Base-by-base conservation (phyloP, 2,888 invertebrate genomes). In the Chouioia cunea region DNA sequence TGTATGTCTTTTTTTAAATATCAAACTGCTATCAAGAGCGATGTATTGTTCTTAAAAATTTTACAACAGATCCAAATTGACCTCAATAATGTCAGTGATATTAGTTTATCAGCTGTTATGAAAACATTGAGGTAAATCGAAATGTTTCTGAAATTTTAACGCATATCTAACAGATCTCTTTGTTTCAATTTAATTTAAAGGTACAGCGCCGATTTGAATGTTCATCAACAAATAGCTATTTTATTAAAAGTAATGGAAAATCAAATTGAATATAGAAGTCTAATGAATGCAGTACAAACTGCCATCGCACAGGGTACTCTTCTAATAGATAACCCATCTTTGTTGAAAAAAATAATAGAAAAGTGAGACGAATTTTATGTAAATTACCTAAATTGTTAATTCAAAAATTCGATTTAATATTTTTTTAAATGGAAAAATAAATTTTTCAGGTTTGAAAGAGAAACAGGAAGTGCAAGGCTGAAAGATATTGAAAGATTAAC, bases 401-500 rank as follows among this genome's bases (percentile, higher is more conserved):
- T 56, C 8, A 56, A 56, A 18, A 43, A n/a, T n/a, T n/a, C n/a
- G 4, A 18, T 22, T 6, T 44, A 63, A 60, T 68, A 14, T 20
- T 73, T 47, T 43, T 56, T 58, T 52, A 16, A 57, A 62, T 50
- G 36, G 12, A 16, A 6, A 44, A 52, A 43, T 46, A 6, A 52
- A 44, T 60, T 68, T 52, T 46, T 52, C 22, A 84, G 87, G 72
- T 87, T 91, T 20, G 81, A 86, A 10, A 77, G 82, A 2, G 84
- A 89, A 36, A 80, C 92, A 0, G 74, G 86, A 2, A 60, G 80
- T 3, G 82, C 88, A 0, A 88, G 93, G 73, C 58, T 93, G 0
- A 95, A 95, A 85, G 94, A 95, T 80, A 85, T 94, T 43, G 94
- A 94, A 84, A 88, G 93, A 76, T 83, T 93, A 10, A 84, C 90